Base-by-base conservation (phyloP, 2,888 invertebrate genomes). In the Anoncus sp. region DNA sequence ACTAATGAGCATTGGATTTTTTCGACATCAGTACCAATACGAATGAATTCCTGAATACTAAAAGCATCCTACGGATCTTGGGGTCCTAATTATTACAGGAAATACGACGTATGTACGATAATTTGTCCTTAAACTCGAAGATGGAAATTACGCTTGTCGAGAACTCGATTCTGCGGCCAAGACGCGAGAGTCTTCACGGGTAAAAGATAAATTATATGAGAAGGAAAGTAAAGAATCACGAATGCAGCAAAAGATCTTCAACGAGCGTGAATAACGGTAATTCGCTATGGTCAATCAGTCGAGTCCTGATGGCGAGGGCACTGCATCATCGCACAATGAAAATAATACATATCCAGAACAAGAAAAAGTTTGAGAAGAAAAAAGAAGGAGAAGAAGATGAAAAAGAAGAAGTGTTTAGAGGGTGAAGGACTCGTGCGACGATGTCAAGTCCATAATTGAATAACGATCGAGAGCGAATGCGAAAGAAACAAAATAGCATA, bases 221-320 rank as follows among this genome's bases (percentile, higher is more conserved):
- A 59, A 75, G 43, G 14, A 14, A 55, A 6, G 40, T 43, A 49
- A 62, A 70, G 35, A 31, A 59, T 47, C 38, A 7, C 10, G 62
- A 66, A 20, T 24, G 76, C 47, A 31, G 67, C 63, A 59, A 69
- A 76, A 69, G 67, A 73, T 63, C 67, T 38, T 35, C 67, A 59
- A 74, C 73, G 78, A 82, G 81, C 83, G 83, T 80, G 78, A 80
- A 85, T 83, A 85, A 86, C 85, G 85, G 83, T 85, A 80, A 85
- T 87, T 86, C 84, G 85, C 81, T 74, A 83, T 81, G 86, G 83
- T 85, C 84, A 80, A 82, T 83, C 82, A 84, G 81, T 76, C 75
- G 79, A 77, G 82, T 81, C 72, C 77, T 71, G 79, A 73, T 73
- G 79, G 78, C 31, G 62, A 60, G 60, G 60, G 76, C 43, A 43